Base-by-base conservation (phyloP, 92 coral and sea anemone genomes). In the Phymanthus crucifer region DNA sequence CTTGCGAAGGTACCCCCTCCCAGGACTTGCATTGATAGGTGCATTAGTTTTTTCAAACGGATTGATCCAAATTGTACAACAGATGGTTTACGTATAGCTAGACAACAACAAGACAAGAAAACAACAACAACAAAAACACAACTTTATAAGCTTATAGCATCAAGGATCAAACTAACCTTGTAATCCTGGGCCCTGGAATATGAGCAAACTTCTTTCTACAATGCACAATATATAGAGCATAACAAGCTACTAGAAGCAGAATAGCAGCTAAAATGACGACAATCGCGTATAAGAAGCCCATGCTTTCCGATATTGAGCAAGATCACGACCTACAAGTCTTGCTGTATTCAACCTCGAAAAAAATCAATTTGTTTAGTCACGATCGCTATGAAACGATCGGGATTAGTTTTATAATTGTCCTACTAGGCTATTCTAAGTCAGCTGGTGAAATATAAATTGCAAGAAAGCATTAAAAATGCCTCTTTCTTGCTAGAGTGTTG, bases 111-210 rank as follows among this genome's bases (percentile, higher is more conserved):
- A n/a, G n/a, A n/a, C n/a, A n/a, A n/a, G n/a, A n/a, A n/a, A n/a
- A n/a, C n/a, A n/a, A n/a, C n/a, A n/a, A n/a, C n/a, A n/a, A n/a
- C n/a, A n/a, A n/a, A n/a, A n/a, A n/a, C n/a, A n/a, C n/a, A n/a
- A n/a, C n/a, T n/a, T n/a, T n/a, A n/a, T n/a, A n/a, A n/a, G 50
- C 50, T 45, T 11, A 9, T 11, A 2, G 50, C 50, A 11, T 45
- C 16, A 9, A 16, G 3, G 19, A 10, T 16, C 72, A 4, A 4
- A 29, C 54, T 27, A 58, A 88, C 92, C 92, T 85, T 19, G 73
- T 43, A 12, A 89, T 68, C 3, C 86, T 87, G 3, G 92, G 92
- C 12, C 92, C 87, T 1, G 92, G 92, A 14, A 89, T 40, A 45
- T 89, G 92, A 4, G 89, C 45, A 37, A 64, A 81, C 81, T 77